Conservation (phyloP, 2,113 vertebrate genomes). For the Hippopotamus amphibius region DNA sequence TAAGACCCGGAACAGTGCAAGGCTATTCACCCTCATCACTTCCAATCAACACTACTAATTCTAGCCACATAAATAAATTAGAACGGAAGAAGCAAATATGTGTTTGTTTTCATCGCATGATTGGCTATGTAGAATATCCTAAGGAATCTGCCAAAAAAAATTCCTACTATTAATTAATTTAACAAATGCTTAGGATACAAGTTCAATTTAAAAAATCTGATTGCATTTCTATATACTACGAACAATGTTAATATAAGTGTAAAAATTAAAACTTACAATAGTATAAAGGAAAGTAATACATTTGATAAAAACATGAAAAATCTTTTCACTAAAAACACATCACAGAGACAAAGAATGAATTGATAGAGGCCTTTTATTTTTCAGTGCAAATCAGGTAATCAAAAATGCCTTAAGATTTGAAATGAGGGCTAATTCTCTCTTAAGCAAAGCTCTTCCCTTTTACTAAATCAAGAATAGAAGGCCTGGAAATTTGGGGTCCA, state of each 20-base stretch:
- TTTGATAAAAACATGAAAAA: not conserved
- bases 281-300: not conserved
- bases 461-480: not conserved
- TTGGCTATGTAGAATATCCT: not conserved
- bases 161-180: not conserved
- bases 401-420: not conserved
- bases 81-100: not conserved
- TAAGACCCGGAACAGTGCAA: not conserved
- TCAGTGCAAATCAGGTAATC: not conserved
- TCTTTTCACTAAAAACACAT: not conserved
- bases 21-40: not conserved
- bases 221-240: not conserved
- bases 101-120: not conserved
- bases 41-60: not conserved
- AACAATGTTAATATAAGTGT: not conserved
- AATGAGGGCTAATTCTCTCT: not conserved
- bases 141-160: not conserved
- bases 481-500: not conserved
- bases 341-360: not conserved
- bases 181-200: not conserved
- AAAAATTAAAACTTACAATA: not conserved
- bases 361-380: constrained; percentile 4
- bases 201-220: not conserved
- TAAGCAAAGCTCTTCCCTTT: not conserved
- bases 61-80: not conserved